These are phyloP conservation scores for Meloidogyne floridensis DNA, from an alignment of 1,140 invertebrate genomes.

Conservation along the genomic window DNA sequence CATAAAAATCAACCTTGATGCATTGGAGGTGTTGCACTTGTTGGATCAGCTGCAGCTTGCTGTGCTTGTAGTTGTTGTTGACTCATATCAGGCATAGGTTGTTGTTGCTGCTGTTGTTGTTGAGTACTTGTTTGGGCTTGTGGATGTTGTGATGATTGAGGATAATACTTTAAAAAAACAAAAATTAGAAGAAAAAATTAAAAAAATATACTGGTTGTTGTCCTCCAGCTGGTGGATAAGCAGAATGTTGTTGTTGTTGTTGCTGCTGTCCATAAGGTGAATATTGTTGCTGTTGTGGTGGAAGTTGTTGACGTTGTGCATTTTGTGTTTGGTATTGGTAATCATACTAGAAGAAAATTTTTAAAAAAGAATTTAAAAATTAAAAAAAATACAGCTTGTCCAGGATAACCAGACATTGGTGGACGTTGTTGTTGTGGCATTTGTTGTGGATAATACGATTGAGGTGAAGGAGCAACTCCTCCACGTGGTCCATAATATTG, in stretches of 20 bases:
- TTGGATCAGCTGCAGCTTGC: conserved; percentile 20
- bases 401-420: conserved; percentile 9
- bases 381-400: conserved; percentile 14
- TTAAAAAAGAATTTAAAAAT: not conserved
- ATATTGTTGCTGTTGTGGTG: conserved; percentile 33
- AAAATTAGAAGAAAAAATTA: too few relatives aligned
- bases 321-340: conserved; percentile 8
- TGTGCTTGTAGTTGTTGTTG: not conserved
- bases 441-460: conserved; percentile 30
- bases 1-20: conserved; percentile 18
- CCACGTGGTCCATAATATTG: conserved; percentile 28
- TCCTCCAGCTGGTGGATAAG: conserved; percentile 15
- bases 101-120: not conserved
- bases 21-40: conserved; percentile 31
- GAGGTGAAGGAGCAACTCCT: conserved; percentile 23
- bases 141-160: not conserved
- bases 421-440: conserved; percentile 12
- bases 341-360: conserved; percentile 11
- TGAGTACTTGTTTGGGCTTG: not conserved
- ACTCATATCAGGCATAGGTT: not conserved
- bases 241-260: conserved; percentile 13
- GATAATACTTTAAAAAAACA: not conserved
- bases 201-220: conserved; percentile 9
- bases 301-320: conserved; percentile 3
- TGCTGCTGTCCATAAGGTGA: conserved; percentile 24